These are phyloP conservation scores for Apamea sordens DNA, from an alignment of 2,888 invertebrate species.

Conservation along the genomic window DNA sequence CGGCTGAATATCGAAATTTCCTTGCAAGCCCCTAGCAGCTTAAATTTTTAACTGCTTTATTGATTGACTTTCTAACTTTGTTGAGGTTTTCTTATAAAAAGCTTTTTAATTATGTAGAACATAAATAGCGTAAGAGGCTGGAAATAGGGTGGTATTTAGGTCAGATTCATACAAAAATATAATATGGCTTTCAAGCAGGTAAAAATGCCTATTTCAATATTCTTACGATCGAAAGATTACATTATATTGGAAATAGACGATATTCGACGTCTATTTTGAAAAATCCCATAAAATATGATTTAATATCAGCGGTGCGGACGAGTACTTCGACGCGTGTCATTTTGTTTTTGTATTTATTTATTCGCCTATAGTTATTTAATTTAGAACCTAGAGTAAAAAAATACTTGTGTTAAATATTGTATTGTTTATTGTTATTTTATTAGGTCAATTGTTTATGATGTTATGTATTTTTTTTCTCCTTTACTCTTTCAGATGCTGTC, in stretches of 20 bases:
- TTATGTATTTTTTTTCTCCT: no score
- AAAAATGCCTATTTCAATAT: neutral
- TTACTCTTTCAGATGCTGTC: no score
- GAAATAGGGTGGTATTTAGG: neutral
- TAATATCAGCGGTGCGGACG: neutral
- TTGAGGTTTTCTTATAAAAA: slow-evolving; percentile 47
- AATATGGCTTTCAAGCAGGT: neutral
- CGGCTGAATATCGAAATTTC: slow-evolving; percentile 49
- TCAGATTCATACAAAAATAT: neutral
- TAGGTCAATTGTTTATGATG: no score
- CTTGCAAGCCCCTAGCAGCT: slow-evolving; percentile 28
- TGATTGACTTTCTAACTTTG: slow-evolving; percentile 58
- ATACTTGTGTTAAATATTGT: neutral
- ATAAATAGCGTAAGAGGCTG: slow-evolving; percentile 15
- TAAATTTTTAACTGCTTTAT: slow-evolving; percentile 66
- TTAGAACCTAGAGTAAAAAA: neutral
- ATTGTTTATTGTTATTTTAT: no score
- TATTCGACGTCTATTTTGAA: neutral
- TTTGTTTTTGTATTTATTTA: neutral
- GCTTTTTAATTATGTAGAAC: slow-evolving; percentile 38
- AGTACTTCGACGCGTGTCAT: no score
- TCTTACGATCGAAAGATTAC: neutral
- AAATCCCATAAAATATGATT: neutral
- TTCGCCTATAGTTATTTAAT: neutral
- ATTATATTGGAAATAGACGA: no score